phyloP scores from a whole-genome alignment of 2,113 vertebrate genomes.

The Pogona vitticeps region DNA sequence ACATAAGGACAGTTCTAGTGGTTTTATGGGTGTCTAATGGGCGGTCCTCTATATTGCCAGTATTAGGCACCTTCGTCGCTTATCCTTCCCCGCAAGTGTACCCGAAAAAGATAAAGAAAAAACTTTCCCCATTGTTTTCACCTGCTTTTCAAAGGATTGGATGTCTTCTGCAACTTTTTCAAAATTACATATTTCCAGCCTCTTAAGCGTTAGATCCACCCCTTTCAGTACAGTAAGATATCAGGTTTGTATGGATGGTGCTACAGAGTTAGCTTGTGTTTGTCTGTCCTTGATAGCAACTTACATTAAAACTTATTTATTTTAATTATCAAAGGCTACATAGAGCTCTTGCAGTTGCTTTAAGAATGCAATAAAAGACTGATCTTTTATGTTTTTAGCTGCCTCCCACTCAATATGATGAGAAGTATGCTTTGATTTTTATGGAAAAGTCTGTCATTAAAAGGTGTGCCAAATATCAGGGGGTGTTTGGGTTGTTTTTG shows the following conservation, averaged over 20 bases:
- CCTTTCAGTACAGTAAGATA: neutral
- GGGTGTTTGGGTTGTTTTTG: neutral
- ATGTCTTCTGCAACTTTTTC: neutral
- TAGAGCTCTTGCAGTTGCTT: neutral
- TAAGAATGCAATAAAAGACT: neutral
- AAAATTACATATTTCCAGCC: neutral
- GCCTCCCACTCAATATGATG: neutral
- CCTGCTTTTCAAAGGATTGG: neutral
- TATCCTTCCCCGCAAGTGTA: neutral
- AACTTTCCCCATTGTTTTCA: neutral
- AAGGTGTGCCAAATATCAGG: neutral
- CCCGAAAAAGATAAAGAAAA: neutral
- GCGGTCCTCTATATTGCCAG: neutral
- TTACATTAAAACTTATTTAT: neutral
- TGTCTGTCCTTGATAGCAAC: neutral
- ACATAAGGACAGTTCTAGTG: neutral
- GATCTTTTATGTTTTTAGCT: neutral
- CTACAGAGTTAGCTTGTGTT: neutral
- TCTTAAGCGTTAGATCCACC: neutral
- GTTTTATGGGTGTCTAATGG: neutral
- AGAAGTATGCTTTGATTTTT: conserved; percentile 32
- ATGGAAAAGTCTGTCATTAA: neutral
- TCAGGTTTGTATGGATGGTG: neutral
- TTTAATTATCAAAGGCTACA: neutral
- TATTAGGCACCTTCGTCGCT: neutral